Base-by-base conservation (phyloP, 1,140 invertebrate genomes). In the Mercenaria mercenaria region DNA sequence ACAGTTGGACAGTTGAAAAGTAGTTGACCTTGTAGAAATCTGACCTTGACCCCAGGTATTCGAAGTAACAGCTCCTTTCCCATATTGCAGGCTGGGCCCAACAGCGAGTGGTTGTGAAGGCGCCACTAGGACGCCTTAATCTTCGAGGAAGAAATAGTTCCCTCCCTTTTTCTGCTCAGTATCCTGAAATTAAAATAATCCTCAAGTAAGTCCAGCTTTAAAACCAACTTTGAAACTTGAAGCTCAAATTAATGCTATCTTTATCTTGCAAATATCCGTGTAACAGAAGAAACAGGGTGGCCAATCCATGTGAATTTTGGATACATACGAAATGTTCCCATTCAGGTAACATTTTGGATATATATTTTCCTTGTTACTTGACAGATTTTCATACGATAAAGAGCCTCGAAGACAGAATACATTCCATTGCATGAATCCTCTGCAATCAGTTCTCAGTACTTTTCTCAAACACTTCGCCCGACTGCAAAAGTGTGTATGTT, bases 61-160 rank as follows among this genome's bases (percentile, higher is more conserved):
- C 26, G 15, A 29, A 4, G 29, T 18, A 18, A 72, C 37, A 72
- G 34, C 67, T 39, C 67, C 37, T 26, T 32, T 52, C 87, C 26
- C 52, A 23, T 72, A 69, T 69, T 88, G 84, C 81, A 72, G 69
- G 67, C 72, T 61, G 72, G 76, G 84, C 72, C 64, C 50, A 23
- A 61, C 59, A 72, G 34, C 56, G 50, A 69, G 89, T 67, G 52
- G 69, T 80, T 85, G 52, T 59, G 15, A 29, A 34, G 56, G 32
- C 59, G 41, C 74, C 74, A 18, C 39, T 80, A 39, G 76, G 56
- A 4, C 47, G 88, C 84, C 91, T 96, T 97, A 98, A 96, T 99
- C 99, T 96, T 99, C 99, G 93, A 99, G 96, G 97, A 99, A 99
- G 97, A 99, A 99, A 96, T 98, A 99, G 96, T 99, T 99, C 69